A percentile compares a stretch with the other conserved stretches of the same genome.
phyloP scores from a whole-genome alignment of 2,888 invertebrate genomes.

The Drosophila monieri region DNA sequence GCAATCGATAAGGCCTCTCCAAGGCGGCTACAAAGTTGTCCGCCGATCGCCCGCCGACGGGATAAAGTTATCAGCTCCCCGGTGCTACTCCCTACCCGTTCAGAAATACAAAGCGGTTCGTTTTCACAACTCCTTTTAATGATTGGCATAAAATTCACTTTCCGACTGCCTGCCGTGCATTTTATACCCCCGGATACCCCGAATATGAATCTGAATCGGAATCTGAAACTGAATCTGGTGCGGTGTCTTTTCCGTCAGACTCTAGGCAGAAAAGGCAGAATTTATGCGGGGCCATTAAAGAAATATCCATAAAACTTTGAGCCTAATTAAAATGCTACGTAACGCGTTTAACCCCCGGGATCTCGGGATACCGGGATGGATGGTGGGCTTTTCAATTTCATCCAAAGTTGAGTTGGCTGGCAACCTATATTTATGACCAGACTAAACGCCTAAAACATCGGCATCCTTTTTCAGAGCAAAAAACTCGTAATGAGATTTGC shows the following conservation, averaged over 20 bases:
- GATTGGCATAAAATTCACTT: conserved; percentile 73
- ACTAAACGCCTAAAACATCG: conserved; percentile 41
- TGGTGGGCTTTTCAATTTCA: conserved; percentile 65
- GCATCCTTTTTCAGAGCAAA: conserved; percentile 68
- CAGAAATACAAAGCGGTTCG: conserved; percentile 59
- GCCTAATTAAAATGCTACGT: conserved; percentile 73
- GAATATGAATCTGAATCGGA: background rate
- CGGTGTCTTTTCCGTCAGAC: background rate
- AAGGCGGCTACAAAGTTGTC: conserved; percentile 65
- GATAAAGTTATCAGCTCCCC: conserved; percentile 68
- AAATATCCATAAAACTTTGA: conserved; percentile 68
- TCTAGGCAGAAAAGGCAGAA: conserved; percentile 38
- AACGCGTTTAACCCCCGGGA: conserved; percentile 33
- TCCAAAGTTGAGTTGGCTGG: conserved; percentile 41
- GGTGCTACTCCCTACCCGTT: too few species aligned
- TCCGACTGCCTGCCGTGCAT: conserved; percentile 61
- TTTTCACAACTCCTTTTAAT: conserved; percentile 73
- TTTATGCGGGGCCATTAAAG: conserved; percentile 71
- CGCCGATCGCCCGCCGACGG: conserved; percentile 19
- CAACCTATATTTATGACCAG: conserved; percentile 63
- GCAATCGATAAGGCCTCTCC: conserved; percentile 64
- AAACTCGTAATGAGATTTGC: conserved; percentile 68
- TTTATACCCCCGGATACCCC: conserved; percentile 45
- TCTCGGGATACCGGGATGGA: background rate
- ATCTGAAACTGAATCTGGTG: background rate